A percentile compares a stretch with the other conserved stretches of the same genome.
phyloP scores from a whole-genome alignment of 2,888 invertebrate species.

The Agrenia bidenticulata region DNA sequence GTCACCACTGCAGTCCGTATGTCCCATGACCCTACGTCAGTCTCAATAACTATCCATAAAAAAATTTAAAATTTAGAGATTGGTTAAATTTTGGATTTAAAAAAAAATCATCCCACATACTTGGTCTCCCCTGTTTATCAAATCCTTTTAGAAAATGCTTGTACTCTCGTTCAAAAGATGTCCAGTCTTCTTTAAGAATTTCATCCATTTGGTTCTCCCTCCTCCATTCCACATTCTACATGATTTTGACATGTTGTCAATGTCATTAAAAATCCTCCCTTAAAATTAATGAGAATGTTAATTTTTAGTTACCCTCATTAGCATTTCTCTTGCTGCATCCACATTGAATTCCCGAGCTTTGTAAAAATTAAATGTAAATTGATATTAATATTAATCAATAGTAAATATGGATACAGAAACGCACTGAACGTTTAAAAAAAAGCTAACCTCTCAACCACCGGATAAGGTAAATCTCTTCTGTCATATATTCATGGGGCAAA shows the following conservation, averaged over 20 bases:
- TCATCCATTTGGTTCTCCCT: not conserved
- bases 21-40: not conserved
- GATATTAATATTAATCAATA: too few relatives aligned
- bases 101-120: too few relatives aligned
- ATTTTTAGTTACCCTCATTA: constrained; percentile 1
- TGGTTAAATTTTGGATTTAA: too few relatives aligned
- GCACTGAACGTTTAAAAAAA: not conserved
- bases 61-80: not conserved
- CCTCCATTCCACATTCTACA: constrained; percentile 7
- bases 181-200: not conserved
- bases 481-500: constrained; percentile 3
- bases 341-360: not conserved
- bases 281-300: not conserved
- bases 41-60: not conserved
- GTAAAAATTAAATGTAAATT: not conserved
- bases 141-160: not conserved
- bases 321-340: not conserved
- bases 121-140: not conserved
- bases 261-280: not conserved
- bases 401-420: not conserved
- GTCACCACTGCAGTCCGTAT: not conserved
- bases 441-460: constrained; percentile 1
- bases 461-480: constrained; percentile 1
- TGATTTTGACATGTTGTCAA: too few relatives aligned
- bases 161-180: not conserved